These are phyloP conservation scores for Diadumene lineata DNA, from an alignment of 92 coral and sea anemone genomes.

Conservation along the genomic window DNA sequence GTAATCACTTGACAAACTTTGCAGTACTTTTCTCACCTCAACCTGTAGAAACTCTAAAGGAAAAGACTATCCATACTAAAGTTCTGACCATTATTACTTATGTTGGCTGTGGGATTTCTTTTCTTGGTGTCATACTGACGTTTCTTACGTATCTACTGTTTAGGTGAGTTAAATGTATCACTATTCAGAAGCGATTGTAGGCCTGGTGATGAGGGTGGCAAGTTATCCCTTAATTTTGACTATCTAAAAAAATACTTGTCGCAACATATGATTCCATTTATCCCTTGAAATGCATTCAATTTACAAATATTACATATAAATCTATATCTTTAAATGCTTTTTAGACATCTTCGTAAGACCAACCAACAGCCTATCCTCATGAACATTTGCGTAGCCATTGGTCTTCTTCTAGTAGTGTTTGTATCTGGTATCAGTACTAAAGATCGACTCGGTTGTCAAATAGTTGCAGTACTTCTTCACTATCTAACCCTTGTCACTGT, in stretches of 20 bases:
- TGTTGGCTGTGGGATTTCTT: slow-evolving; percentile 85
- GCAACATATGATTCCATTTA: no score
- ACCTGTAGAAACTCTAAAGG: slow-evolving; percentile 10
- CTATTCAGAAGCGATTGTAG: no score
- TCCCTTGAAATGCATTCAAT: no score
- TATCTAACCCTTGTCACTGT: slow-evolving; percentile 78
- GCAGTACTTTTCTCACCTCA: slow-evolving; percentile 74
- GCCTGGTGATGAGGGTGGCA: no score
- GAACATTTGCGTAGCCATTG: slow-evolving; percentile 84
- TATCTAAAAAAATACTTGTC: no score
- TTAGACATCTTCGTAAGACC: slow-evolving; percentile 86
- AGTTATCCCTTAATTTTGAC: no score
- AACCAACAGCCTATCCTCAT: slow-evolving; percentile 90
- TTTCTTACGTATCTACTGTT: slow-evolving; percentile 75
- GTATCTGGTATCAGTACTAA: slow-evolving; percentile 68
- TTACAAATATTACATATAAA: no score
- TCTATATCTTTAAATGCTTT: neutral
- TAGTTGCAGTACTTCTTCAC: slow-evolving; percentile 76
- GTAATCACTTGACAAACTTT: slow-evolving; percentile 78
- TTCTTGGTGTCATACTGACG: slow-evolving; percentile 63
- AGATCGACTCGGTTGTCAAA: slow-evolving; percentile 65
- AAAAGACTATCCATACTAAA: neutral
- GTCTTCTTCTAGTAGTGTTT: slow-evolving; percentile 77
- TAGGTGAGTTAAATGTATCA: slow-evolving; percentile 71
- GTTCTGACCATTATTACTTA: slow-evolving; percentile 9